A percentile compares a stretch with the other conserved stretches of the same genome.
Evolutionary conservation across 1,140 invertebrate species (phyloP).

Genomic region (Ridgeia piscesae): DNA sequence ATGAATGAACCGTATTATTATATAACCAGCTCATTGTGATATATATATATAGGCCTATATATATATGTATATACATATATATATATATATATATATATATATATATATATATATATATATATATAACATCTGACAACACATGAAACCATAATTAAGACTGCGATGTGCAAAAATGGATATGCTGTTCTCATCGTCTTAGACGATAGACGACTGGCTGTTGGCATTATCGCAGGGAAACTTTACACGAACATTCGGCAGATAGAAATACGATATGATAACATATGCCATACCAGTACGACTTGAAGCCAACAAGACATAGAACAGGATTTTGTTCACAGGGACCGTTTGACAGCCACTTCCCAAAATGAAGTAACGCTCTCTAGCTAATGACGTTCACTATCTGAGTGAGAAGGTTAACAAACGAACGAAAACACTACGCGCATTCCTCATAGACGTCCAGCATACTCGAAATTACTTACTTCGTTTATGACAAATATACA

Average conservation of each 20-base stretch:
- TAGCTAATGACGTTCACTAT: not conserved
- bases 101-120: too few relatives aligned
- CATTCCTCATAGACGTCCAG: not conserved
- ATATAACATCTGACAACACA: not conserved
- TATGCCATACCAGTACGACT: not conserved
- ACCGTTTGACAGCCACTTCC: not conserved
- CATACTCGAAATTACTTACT: not conserved
- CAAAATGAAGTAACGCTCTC: not conserved
- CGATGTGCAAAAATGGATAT: not conserved
- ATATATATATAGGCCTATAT: too few relatives aligned
- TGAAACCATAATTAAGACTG: not conserved
- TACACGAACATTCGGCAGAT: not conserved
- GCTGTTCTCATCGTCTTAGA: not conserved
- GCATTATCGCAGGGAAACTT: not conserved
- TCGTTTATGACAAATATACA: not conserved
- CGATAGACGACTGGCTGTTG: not conserved
- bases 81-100: too few relatives aligned
- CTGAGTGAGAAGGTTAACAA: not conserved
- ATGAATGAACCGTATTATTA: too few relatives aligned
- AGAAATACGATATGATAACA: conserved; percentile 1
- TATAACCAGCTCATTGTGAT: too few relatives aligned
- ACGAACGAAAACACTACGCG: not conserved
- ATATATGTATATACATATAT: too few relatives aligned
- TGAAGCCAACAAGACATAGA: not conserved
- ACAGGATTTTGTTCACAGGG: not conserved